Evolutionary conservation across 1,140 invertebrate genomes (phyloP).

Genomic region (Drosophila pseudoobscura): DNA sequence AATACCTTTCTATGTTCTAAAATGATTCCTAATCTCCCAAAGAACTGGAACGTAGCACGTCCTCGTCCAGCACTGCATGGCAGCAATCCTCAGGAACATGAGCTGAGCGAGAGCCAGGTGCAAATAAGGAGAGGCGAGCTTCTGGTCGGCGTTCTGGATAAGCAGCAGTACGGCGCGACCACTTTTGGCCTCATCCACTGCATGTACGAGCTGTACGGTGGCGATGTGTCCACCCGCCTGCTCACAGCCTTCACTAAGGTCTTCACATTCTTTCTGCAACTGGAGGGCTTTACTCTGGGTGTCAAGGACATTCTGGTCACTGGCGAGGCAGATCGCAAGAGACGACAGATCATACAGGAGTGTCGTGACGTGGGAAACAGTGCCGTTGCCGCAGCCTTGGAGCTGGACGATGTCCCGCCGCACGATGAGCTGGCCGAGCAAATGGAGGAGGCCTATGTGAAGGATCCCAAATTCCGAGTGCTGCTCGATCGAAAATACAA

Average conservation of each 20-base stretch:
- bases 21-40: not conserved
- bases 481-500: constrained; percentile 95
- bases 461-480: constrained; percentile 90
- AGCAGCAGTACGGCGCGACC: constrained; percentile 97
- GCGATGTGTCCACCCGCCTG: constrained; percentile 90
- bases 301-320: constrained; percentile 96
- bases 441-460: constrained; percentile 88
- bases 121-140: constrained; percentile 95
- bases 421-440: constrained; percentile 87
- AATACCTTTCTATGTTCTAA: fast-evolving
- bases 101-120: constrained; percentile 95
- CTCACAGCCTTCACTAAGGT: constrained; percentile 95
- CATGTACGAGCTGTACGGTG: constrained; percentile 97
- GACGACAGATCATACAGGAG: constrained; percentile 89
- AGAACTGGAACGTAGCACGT: constrained; percentile 86
- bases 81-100: constrained; percentile 85
- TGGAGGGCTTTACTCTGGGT: constrained; percentile 96
- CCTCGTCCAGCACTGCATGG: constrained; percentile 86
- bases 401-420: constrained; percentile 84
- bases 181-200: constrained; percentile 96
- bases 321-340: constrained; percentile 87
- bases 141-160: constrained; percentile 97
- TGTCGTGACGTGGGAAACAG: constrained; percentile 85
- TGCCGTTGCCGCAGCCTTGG: constrained; percentile 89
- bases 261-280: constrained; percentile 95